These are phyloP conservation scores for Carcina quercana DNA, from an alignment of 2,888 invertebrate genomes.

Conservation along the genomic window DNA sequence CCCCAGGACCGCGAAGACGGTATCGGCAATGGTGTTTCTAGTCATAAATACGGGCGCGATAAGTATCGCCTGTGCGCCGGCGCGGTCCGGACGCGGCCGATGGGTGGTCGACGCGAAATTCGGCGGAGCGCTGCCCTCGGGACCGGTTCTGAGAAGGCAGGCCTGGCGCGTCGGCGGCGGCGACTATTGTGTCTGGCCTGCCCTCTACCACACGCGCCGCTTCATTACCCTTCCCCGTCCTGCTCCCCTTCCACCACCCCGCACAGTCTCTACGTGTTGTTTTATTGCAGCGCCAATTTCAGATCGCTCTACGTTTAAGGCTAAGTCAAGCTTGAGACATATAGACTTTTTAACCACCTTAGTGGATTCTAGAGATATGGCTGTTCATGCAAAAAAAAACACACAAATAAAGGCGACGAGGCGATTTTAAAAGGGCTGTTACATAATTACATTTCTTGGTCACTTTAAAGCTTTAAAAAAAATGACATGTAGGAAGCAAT, in stretches of 20 bases:
- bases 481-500: too few relatives aligned
- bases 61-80: constrained; percentile 44
- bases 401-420: too few relatives aligned
- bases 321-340: too few relatives aligned
- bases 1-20: constrained; percentile 27
- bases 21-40: constrained; percentile 54
- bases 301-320: too few relatives aligned
- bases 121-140: constrained; percentile 58
- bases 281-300: constrained; percentile 3
- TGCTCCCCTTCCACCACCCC: constrained; percentile 18
- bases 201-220: constrained; percentile 52
- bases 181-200: constrained; percentile 56
- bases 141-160: constrained; percentile 69
- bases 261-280: constrained; percentile 12
- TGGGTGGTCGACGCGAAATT: constrained; percentile 72
- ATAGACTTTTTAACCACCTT: too few relatives aligned
- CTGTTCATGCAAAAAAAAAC: too few relatives aligned
- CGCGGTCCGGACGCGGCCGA: constrained; percentile 26
- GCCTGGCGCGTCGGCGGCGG: constrained; percentile 34
- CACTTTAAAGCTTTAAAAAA: too few relatives aligned
- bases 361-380: too few relatives aligned
- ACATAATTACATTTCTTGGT: too few relatives aligned
- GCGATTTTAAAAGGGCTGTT: too few relatives aligned
- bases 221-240: constrained; percentile 41
- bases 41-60: constrained; percentile 66